These are phyloP conservation scores for Psittacula derbiana DNA, from an alignment of 2,797 vertebrate species.

Conservation along the genomic window DNA sequence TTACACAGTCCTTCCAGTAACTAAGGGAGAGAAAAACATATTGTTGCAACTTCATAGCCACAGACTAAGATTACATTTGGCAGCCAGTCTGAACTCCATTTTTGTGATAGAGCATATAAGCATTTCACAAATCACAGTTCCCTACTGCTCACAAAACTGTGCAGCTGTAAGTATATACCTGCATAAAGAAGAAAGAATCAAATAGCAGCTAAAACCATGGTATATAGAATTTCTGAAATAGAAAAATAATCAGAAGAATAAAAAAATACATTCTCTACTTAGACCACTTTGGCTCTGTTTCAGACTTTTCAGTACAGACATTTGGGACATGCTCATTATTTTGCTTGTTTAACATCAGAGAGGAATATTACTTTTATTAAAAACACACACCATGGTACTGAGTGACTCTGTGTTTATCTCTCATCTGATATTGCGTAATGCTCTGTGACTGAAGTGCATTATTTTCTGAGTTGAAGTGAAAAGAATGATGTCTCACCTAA, in stretches of 20 bases:
- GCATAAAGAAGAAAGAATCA: background rate
- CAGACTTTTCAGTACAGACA: background rate
- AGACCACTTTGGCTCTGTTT: background rate
- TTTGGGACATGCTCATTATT: background rate
- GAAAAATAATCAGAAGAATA: background rate
- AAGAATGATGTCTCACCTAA: background rate
- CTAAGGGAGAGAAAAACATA: background rate
- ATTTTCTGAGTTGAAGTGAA: background rate
- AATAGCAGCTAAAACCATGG: background rate
- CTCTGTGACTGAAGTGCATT: background rate
- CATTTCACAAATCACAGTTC: background rate
- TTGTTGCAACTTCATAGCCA: background rate
- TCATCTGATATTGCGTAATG: background rate
- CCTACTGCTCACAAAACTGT: background rate
- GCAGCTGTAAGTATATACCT: background rate
- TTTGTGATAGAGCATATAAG: background rate
- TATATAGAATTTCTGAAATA: background rate
- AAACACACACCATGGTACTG: background rate
- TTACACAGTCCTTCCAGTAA: background rate
- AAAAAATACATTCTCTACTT: background rate
- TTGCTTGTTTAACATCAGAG: background rate
- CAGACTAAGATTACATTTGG: background rate
- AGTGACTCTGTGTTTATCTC: background rate
- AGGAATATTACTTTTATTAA: background rate
- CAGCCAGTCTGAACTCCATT: background rate